Percentiles rank a stretch among this genome's conserved stretches.
Evolutionary conservation across 2,113 vertebrate species (phyloP).

Genomic region (Xiphophorus maculatus): DNA sequence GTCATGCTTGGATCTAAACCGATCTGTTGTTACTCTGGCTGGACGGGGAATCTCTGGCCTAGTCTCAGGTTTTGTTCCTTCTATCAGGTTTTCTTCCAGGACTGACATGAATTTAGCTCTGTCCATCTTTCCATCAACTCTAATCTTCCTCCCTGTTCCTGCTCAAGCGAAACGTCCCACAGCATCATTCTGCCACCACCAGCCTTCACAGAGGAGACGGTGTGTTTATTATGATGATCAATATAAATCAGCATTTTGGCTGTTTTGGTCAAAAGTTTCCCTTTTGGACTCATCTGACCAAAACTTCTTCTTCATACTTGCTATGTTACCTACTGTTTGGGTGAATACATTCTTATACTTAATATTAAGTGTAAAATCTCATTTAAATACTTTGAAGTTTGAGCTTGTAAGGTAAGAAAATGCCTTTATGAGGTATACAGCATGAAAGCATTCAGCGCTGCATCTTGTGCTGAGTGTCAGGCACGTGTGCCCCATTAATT

Average conservation of each 20-base stretch:
- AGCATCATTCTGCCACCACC: not conserved
- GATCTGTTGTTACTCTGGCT: not conserved
- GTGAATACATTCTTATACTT: not conserved
- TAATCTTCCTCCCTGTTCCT: not conserved
- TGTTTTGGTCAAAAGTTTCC: not conserved
- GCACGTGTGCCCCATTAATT: conserved; percentile 14
- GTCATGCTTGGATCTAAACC: not conserved
- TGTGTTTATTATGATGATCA: not conserved
- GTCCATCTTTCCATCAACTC: not conserved
- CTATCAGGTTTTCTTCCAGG: not conserved
- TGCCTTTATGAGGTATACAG: too few species aligned
- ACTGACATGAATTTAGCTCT: not conserved
- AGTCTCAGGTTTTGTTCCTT: not conserved
- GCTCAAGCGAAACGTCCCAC: not conserved
- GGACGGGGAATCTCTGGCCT: not conserved
- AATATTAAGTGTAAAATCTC: too few species aligned
- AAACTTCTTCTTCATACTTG: conserved; percentile 2
- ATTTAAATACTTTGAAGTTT: not conserved
- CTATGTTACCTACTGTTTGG: not conserved
- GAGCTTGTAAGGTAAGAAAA: not conserved
- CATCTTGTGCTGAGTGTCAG: not conserved
- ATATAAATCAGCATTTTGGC: not conserved
- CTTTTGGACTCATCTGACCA: too few species aligned
- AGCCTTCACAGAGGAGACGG: not conserved
- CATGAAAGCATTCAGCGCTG: too few species aligned